Base-by-base conservation (phyloP, 2,113 vertebrate species). In the Alethe castanea region DNA sequence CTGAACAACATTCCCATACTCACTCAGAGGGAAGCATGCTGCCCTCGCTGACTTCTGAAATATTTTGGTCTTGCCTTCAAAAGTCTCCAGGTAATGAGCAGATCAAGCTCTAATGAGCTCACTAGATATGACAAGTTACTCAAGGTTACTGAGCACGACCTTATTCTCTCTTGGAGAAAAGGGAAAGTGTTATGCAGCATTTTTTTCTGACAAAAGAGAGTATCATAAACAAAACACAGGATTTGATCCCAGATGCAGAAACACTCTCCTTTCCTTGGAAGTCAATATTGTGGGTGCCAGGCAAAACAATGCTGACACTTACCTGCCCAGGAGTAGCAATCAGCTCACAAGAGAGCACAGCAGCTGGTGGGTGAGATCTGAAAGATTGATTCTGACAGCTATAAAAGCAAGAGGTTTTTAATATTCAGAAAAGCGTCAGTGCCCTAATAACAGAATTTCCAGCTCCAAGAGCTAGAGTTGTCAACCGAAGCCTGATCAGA, bases 41-140 rank as follows among this genome's bases (percentile, higher is more conserved):
- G 56, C 66, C 87, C 42, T 69, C 17, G 1, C 70, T 45, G 29
- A 65, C 47, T 93, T 65, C 2, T 16, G 22, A 88, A 78, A 44
- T 79, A 88, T 74, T 95, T 95, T 26, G 28, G 81, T 76, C 52
- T 44, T 78, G 72, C 65, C 88, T 92, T 90, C 59, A 76, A 78
- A 11, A 87, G 33, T 80, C 81, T 62, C 29, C 78, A 93, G 82
- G 85, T 95, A 96, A 91, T 66, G 71, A 95, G 92, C 64, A 70
- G 81, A 95, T 92, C 83, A 90, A 88, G 71, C 52, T 69, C 82
- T 93, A 93, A 95, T 67, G 60, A 95, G 90, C 79, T 93, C 60
- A 92, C 78, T n/a, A 78, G 56, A 56, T 56, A 80, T 2, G 64
- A 93, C 87, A 92, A 73, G 67, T 52, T 77, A 77, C 56, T 81